Evolutionary conservation across 2,888 invertebrate species (phyloP).

Genomic region (Steromphala cineraria): DNA sequence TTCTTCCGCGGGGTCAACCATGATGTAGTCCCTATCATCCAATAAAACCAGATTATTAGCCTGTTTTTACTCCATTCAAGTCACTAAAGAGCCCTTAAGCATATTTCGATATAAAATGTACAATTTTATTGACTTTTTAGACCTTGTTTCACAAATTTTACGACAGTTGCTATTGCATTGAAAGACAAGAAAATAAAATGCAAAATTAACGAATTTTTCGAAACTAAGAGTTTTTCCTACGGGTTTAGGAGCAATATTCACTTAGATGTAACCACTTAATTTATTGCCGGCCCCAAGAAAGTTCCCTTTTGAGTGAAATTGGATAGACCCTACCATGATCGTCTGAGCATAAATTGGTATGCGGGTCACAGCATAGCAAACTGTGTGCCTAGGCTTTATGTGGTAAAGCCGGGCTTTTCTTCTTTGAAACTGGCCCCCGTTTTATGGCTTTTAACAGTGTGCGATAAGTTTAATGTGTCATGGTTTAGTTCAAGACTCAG

Average conservation of each 20-base stretch:
- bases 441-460: constrained; percentile 17
- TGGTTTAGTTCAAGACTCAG: background rate
- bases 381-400: background rate
- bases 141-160: background rate
- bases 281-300: background rate
- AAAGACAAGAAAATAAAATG: background rate
- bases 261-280: background rate
- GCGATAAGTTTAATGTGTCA: constrained; percentile 20
- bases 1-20: constrained; percentile 18
- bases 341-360: constrained; percentile 4
- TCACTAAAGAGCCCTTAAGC: background rate
- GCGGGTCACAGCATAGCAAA: background rate
- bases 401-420: constrained; percentile 15
- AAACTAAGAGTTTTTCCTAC: background rate
- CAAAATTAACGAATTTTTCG: background rate
- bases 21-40: constrained; percentile 15
- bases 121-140: background rate
- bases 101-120: background rate
- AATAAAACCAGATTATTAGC: background rate
- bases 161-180: background rate
- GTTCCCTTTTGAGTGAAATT: constrained; percentile 17
- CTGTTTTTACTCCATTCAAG: background rate
- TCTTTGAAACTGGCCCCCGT: constrained; percentile 20
- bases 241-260: background rate
- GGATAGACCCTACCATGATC: constrained; percentile 2